A percentile compares a stretch with the other conserved stretches of the same genome.
phyloP scores from a whole-genome alignment of 2,113 vertebrate species.

The Alethe castanea region DNA sequence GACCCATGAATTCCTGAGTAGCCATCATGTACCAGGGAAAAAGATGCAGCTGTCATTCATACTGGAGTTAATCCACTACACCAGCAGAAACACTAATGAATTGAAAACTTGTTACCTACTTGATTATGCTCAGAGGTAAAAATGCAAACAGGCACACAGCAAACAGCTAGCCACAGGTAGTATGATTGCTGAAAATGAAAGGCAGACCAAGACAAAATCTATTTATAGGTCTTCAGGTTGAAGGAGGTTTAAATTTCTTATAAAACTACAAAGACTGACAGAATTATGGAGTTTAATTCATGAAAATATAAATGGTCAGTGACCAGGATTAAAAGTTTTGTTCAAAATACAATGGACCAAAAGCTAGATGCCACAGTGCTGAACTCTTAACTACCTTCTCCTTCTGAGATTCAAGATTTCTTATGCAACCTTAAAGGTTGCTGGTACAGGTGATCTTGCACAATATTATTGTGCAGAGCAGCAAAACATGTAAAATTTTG shows the following conservation, averaged over 20 bases:
- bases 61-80: background rate
- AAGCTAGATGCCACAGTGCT: background rate
- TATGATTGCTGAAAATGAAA: background rate
- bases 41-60: background rate
- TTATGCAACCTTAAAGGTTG: background rate
- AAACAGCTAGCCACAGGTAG: background rate
- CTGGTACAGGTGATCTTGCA: background rate
- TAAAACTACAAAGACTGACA: background rate
- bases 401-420: background rate
- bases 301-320: background rate
- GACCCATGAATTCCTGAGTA: background rate
- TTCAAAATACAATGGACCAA: background rate
- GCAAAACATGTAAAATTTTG: background rate
- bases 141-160: background rate
- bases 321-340: background rate
- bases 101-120: background rate
- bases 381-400: background rate
- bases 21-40: background rate
- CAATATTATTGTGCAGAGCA: rapidly evolving
- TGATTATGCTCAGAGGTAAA: background rate
- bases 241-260: background rate
- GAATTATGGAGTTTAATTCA: background rate
- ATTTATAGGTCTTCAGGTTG: background rate
- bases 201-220: background rate
- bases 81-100: background rate